These are phyloP conservation scores for Chrysocyon brachyurus DNA, from an alignment of 2,797 vertebrate genomes.

Conservation along the genomic window DNA sequence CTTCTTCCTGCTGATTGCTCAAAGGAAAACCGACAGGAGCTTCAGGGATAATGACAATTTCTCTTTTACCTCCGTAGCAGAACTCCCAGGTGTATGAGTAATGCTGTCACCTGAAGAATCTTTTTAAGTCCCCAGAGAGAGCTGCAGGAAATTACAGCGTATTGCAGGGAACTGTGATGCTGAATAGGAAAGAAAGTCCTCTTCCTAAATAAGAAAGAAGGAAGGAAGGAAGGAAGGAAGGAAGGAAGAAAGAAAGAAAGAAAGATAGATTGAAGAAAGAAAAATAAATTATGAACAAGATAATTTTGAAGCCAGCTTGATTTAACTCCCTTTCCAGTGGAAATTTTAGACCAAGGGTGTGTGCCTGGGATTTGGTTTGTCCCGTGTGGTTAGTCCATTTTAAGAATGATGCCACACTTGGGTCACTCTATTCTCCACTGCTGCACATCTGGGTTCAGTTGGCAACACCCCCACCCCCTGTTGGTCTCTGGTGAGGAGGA, in stretches of 20 bases:
- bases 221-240: neutral
- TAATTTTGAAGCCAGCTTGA: conserved; percentile 35
- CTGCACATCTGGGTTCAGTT: neutral
- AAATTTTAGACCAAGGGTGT: conserved; percentile 27
- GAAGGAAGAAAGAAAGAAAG: neutral
- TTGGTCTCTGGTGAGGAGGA: conserved; percentile 10
- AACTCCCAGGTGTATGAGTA: conserved; percentile 65
- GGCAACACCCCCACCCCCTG: neutral
- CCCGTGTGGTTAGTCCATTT: neutral
- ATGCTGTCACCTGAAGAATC: conserved; percentile 63
- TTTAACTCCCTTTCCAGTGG: conserved; percentile 50
- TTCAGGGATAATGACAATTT: neutral
- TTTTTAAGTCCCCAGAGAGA: conserved; percentile 53
- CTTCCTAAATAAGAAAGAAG: conserved; percentile 5
- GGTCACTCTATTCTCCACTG: neutral
- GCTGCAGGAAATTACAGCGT: conserved; percentile 76
- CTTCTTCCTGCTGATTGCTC: conserved; percentile 1
- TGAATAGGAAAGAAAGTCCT: neutral
- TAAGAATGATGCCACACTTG: neutral
- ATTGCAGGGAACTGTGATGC: conserved; percentile 62
- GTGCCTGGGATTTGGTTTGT: neutral
- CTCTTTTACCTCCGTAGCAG: conserved; percentile 39
- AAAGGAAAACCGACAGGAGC: conserved; percentile 42
- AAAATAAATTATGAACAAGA: neutral
- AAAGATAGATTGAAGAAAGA: neutral